Evolutionary conservation across 2,888 invertebrate species (phyloP).

Genomic region (Empis livida): DNA sequence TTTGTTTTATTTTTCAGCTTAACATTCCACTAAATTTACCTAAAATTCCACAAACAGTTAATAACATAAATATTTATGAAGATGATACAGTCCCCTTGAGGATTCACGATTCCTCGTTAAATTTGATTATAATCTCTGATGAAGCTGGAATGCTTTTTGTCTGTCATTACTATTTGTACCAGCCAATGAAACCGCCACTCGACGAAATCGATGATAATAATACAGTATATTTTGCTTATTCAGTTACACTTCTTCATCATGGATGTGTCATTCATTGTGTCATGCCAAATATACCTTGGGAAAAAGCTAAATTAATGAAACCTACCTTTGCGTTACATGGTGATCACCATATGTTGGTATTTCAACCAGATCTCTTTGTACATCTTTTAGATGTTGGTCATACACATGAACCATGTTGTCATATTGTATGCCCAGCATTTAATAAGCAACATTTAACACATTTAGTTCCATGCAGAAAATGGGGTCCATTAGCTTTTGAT

Average conservation of each 20-base stretch:
- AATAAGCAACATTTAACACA: conserved; percentile 40
- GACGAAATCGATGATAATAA: conserved; percentile 26
- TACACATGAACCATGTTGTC: conserved; percentile 72
- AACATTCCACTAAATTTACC: conserved; percentile 76
- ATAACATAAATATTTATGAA: conserved; percentile 53
- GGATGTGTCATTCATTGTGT: conserved; percentile 74
- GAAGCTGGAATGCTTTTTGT: conserved; percentile 59
- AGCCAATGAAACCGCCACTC: conserved; percentile 43
- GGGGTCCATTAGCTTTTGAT: conserved; percentile 39
- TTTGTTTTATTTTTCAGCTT: conserved; percentile 40
- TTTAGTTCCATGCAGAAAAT: conserved; percentile 46
- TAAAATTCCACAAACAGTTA: conserved; percentile 42
- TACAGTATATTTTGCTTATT: conserved; percentile 73
- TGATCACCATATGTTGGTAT: conserved; percentile 68
- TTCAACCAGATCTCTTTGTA: conserved; percentile 70
- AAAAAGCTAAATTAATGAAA: conserved; percentile 57
- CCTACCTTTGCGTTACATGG: conserved; percentile 65
- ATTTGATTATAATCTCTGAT: conserved; percentile 65
- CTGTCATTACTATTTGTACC: conserved; percentile 74
- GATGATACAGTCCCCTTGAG: conserved; percentile 69
- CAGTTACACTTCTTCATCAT: conserved; percentile 69
- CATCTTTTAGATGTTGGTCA: conserved; percentile 75
- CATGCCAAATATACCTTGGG: conserved; percentile 68
- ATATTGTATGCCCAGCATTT: conserved; percentile 53
- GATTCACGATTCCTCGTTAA: conserved; percentile 69